A percentile compares a stretch with the other conserved stretches of the same genome.
Evolutionary conservation across 2,797 vertebrate species (phyloP).

Genomic region (Pempheris klunzingeri): DNA sequence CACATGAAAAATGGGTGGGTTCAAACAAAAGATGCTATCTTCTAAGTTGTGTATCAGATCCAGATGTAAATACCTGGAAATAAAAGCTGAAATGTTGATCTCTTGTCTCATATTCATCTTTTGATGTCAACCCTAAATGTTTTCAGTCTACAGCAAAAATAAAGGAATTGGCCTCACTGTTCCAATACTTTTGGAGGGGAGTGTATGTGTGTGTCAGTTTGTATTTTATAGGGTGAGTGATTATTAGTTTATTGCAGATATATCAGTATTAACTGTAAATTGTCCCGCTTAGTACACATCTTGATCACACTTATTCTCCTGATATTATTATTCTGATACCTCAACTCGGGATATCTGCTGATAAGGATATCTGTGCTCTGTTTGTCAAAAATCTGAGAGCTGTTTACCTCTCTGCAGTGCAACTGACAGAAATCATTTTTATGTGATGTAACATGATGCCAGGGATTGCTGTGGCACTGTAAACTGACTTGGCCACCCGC

Average conservation of each 20-base stretch:
- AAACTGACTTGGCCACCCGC: conserved; percentile 3
- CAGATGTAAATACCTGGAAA: too few relatives aligned
- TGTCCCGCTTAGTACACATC: background rate
- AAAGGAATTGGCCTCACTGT: too few relatives aligned
- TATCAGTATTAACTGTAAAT: background rate
- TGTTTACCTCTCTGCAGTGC: background rate
- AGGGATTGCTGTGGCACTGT: conserved; percentile 10
- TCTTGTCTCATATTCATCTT: too few relatives aligned
- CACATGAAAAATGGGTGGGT: too few relatives aligned
- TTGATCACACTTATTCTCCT: background rate
- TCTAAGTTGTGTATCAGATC: too few relatives aligned
- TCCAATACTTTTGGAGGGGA: too few relatives aligned
- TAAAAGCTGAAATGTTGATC: too few relatives aligned
- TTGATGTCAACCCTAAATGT: too few relatives aligned
- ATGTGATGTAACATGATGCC: conserved; percentile 8
- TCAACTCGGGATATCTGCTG: background rate
- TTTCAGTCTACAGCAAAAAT: too few relatives aligned
- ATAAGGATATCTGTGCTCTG: background rate
- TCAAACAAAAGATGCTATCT: too few relatives aligned
- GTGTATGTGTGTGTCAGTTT: too few relatives aligned
- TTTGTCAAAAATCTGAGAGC: conserved; percentile 1
- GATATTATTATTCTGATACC: background rate
- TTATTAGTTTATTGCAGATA: background rate
- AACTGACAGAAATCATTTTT: background rate
- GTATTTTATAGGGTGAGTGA: too few relatives aligned